phyloP scores from a whole-genome alignment of 2,797 vertebrate species.

The Enteromius argenteus region DNA sequence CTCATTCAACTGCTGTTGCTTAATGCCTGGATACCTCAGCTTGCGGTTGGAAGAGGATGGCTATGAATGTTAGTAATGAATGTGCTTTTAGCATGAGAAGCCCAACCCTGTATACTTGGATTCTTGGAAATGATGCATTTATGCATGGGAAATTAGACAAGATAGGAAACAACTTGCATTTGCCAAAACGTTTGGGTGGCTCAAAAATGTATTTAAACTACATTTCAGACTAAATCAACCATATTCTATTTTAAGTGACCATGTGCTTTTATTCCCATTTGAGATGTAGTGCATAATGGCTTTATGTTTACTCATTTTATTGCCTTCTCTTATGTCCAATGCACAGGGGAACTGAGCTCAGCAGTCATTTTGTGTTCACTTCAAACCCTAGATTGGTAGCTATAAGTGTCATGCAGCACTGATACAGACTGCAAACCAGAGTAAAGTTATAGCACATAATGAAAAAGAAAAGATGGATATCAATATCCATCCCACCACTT shows the following conservation, averaged over 20 bases:
- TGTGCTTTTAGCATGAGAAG: neutral
- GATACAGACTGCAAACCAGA: neutral
- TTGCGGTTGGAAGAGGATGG: neutral
- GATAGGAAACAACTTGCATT: neutral
- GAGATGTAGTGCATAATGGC: neutral
- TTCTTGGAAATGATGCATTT: neutral
- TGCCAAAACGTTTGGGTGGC: neutral
- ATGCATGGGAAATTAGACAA: neutral
- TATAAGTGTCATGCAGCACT: neutral
- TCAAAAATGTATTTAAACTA: neutral
- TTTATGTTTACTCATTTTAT: neutral
- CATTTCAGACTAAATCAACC: neutral
- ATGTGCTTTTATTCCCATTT: neutral
- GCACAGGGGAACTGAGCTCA: neutral
- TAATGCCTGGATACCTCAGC: neutral
- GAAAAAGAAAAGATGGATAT: neutral
- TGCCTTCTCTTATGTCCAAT: neutral
- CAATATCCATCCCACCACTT: conserved; percentile 23
- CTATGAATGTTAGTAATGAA: neutral
- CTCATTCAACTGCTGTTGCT: conserved; percentile 54
- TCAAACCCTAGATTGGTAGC: neutral
- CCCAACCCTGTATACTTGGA: neutral
- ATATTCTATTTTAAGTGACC: neutral
- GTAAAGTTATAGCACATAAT: neutral
- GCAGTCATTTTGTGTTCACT: neutral